Evolutionary conservation across 2,797 vertebrate genomes (phyloP), one percentile per base, ranked within the genome.

Genomic region (Sandelia bainsii): DNA sequence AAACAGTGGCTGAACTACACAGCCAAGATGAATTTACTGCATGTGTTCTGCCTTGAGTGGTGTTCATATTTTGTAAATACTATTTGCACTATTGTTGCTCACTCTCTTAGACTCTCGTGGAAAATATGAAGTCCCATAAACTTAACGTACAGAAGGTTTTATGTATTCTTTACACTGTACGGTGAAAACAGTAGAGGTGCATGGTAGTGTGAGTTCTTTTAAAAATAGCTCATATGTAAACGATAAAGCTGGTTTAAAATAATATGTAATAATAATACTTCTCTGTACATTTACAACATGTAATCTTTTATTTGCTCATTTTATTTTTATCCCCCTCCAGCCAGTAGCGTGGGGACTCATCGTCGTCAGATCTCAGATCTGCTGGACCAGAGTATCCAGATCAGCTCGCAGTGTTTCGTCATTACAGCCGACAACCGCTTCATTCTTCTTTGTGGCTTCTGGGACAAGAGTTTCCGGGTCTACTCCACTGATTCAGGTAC

Each of bases 401-500:
- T 99, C 70, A 96, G 97, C 81, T 97, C 96, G 8, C 97, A 99
- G 89, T 98, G 96, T 90, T 99, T 99, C 68, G 87, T 97, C 87
- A 95, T 99, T 91, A 98, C 96, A 0, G 96, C 98, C 0, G 96
- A 99, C 90, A 99, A 99, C 91, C 96, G 97, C 89, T 97, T 95
- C 80, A 96, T 98, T 90, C 93, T 99, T n/a, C 93, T 99, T 74
- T 98, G 97, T 53, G 98, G 98, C 78, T 99, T 99, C 93, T 99
- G 98, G 98, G 98, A 99, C 92, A 98, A 98, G 94, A 99, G 98
- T 89, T 99, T 99, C 92, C 95, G 98, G 6, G 94, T 99, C 75
- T 99, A 99, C 87, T 98, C 97, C 77, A 98, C 97, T 0, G 97
- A 99, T 89, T 94, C 97, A 89, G 98, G 98, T 99, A 95, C 53